Conservation (phyloP, 2,797 vertebrate species). For the Yasuhikotakia modesta region DNA sequence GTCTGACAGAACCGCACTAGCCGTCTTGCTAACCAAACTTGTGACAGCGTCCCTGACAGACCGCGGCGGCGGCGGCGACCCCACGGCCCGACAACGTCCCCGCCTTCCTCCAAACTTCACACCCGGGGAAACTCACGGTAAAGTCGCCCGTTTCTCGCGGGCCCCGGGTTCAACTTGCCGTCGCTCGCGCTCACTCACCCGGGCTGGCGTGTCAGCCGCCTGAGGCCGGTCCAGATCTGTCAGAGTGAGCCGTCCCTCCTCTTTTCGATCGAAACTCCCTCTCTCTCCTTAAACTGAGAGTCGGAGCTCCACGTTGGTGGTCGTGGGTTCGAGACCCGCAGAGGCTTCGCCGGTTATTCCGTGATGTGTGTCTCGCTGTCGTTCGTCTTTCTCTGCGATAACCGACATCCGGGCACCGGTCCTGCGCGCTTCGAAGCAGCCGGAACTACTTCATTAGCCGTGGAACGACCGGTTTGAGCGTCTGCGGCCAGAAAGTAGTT, state of each 20-base stretch:
- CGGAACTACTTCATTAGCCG: conserved; percentile 77
- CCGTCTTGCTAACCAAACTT: conserved; percentile 44
- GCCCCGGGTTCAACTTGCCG: conserved; percentile 77
- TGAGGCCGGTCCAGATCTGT: conserved; percentile 71
- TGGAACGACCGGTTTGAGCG: conserved; percentile 48
- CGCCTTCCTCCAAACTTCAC: conserved; percentile 72
- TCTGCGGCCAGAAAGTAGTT: conserved; percentile 53
- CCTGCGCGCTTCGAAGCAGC: conserved; percentile 65
- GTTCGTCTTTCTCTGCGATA: conserved; percentile 80
- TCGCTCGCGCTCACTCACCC: conserved; percentile 77
- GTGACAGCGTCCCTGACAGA: conserved; percentile 60
- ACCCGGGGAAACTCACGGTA: conserved; percentile 71
- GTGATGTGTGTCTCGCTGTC: conserved; percentile 69
- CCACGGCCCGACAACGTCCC: conserved; percentile 59
- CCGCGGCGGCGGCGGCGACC: conserved; percentile 66
- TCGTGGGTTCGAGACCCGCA: conserved; percentile 67
- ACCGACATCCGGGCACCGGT: conserved; percentile 81
- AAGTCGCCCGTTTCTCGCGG: conserved; percentile 78
- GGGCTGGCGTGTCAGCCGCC: conserved; percentile 66
- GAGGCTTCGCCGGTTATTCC: conserved; percentile 74
- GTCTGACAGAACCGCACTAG: conserved; percentile 42
- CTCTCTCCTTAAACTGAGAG: conserved; percentile 62
- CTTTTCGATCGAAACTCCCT: conserved; percentile 61
- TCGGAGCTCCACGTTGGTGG: conserved; percentile 66
- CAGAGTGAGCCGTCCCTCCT: conserved; percentile 70